A percentile compares a stretch with the other conserved stretches of the same genome.
Conservation (phyloP, 2,888 invertebrate species). For the Rhagonycha fulva region DNA sequence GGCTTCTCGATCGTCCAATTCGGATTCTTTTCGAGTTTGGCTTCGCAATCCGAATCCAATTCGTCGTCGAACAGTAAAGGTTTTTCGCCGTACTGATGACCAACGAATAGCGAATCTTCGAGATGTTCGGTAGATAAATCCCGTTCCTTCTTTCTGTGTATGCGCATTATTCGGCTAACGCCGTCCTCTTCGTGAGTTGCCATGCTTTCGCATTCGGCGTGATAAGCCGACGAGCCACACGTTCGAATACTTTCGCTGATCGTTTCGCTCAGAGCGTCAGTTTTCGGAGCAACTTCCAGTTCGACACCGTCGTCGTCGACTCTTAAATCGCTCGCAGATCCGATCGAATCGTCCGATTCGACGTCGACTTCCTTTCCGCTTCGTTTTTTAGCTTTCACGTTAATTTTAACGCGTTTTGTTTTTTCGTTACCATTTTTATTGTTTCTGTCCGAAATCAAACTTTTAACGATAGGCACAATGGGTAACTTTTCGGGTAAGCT, state of each 20-base stretch:
- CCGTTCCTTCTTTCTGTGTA: slow-evolving; percentile 57
- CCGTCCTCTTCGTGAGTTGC: slow-evolving; percentile 65
- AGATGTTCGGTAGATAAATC: slow-evolving; percentile 43
- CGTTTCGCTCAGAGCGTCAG: slow-evolving; percentile 58
- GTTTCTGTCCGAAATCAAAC: slow-evolving; percentile 55
- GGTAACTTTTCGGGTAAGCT: slow-evolving; percentile 62
- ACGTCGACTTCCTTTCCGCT: slow-evolving; percentile 47
- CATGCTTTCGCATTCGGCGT: slow-evolving; percentile 73
- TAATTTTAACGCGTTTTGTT: slow-evolving; percentile 13
- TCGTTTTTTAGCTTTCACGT: slow-evolving; percentile 39
- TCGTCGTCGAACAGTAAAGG: slow-evolving; percentile 79
- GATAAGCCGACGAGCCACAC: slow-evolving; percentile 71
- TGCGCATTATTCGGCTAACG: slow-evolving; percentile 57
- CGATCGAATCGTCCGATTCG: slow-evolving; percentile 70
- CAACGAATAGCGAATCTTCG: slow-evolving; percentile 67
- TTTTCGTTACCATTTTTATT: slow-evolving; percentile 37
- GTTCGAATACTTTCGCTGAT: slow-evolving; percentile 68
- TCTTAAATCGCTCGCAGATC: slow-evolving; percentile 72
- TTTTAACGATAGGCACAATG: slow-evolving; percentile 57
- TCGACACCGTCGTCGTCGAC: slow-evolving; percentile 60
- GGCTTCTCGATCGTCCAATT: slow-evolving; percentile 41
- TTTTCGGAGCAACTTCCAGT: slow-evolving; percentile 50
- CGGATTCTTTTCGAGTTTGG: slow-evolving; percentile 40
- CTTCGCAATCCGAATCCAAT: slow-evolving; percentile 65
- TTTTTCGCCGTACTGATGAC: slow-evolving; percentile 76